Evolutionary conservation across 2,797 vertebrate species (phyloP).

Genomic region (Apogon talboti): DNA sequence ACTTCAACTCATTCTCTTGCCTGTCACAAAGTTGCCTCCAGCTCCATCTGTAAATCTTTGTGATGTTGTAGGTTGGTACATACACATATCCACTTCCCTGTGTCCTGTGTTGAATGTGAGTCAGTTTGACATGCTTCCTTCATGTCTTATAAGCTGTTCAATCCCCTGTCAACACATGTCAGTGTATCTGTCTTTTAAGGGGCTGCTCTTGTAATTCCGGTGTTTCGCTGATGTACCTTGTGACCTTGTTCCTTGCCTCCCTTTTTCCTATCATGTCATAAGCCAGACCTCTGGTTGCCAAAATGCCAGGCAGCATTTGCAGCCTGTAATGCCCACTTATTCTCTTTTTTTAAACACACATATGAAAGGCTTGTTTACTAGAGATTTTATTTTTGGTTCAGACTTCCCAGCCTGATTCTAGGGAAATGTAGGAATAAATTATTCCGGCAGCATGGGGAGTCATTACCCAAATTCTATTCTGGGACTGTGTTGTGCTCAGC

Average conservation of each 20-base stretch:
- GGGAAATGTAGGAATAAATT: conserved; percentile 65
- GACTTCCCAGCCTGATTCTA: conserved; percentile 59
- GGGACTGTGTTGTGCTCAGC: conserved; percentile 59
- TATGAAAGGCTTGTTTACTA: conserved; percentile 72
- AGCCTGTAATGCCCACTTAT: conserved; percentile 53
- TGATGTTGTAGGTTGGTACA: conserved; percentile 17
- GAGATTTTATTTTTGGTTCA: conserved; percentile 72
- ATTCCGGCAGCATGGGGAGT: conserved; percentile 69
- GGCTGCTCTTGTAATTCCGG: background rate
- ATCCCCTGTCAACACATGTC: conserved; percentile 7
- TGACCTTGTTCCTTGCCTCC: conserved; percentile 22
- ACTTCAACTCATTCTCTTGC: conserved; percentile 36
- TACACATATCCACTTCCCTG: background rate
- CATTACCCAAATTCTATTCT: conserved; percentile 70
- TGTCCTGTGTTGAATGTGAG: conserved; percentile 4
- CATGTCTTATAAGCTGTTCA: conserved; percentile 2
- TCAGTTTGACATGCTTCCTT: background rate
- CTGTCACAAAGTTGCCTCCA: conserved; percentile 23
- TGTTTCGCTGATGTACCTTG: conserved; percentile 12
- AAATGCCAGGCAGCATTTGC: conserved; percentile 62
- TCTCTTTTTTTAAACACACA: conserved; percentile 50
- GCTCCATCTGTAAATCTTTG: conserved; percentile 12
- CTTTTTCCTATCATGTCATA: conserved; percentile 37
- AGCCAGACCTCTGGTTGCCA: conserved; percentile 43
- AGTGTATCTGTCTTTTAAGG: background rate